Evolutionary conservation across 1,140 invertebrate species (phyloP).

Genomic region (Sycophila sp.): DNA sequence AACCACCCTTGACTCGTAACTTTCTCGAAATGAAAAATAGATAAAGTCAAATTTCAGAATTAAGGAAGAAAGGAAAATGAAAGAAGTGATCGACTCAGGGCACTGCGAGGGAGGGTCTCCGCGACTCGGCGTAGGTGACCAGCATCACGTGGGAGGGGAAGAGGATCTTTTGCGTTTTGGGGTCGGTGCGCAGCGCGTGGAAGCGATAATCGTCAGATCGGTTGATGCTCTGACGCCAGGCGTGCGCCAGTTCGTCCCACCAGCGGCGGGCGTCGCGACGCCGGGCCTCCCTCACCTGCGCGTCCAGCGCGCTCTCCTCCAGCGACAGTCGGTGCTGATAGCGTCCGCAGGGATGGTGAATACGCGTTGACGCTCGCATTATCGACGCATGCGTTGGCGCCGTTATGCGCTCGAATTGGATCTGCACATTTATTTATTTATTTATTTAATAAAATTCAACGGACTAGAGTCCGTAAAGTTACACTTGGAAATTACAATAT

Average conservation of each 20-base stretch:
- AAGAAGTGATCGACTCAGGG: not conserved
- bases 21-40: too few relatives aligned
- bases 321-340: constrained; percentile 44
- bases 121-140: not conserved
- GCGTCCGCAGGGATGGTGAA: constrained; percentile 47
- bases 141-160: constrained; percentile 44
- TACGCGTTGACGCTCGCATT: constrained; percentile 19
- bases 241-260: constrained; percentile 50
- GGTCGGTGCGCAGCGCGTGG: constrained; percentile 48
- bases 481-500: too few relatives aligned
- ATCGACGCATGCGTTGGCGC: constrained; percentile 66
- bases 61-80: not conserved
- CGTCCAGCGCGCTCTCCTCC: constrained; percentile 34
- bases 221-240: not conserved
- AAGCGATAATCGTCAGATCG: constrained; percentile 39
- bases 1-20: too few relatives aligned
- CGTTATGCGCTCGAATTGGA: constrained; percentile 63
- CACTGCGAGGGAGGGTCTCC: not conserved
- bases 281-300: constrained; percentile 45
- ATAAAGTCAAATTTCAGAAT: too few relatives aligned
- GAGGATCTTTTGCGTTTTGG: constrained; percentile 47
- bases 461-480: too few relatives aligned
- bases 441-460: too few relatives aligned
- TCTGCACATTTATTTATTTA: constrained; percentile 44
- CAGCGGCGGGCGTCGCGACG: constrained; percentile 49